These are phyloP conservation scores for Numenius phaeopus DNA, from an alignment of 2,797 vertebrate genomes.

Conservation along the genomic window DNA sequence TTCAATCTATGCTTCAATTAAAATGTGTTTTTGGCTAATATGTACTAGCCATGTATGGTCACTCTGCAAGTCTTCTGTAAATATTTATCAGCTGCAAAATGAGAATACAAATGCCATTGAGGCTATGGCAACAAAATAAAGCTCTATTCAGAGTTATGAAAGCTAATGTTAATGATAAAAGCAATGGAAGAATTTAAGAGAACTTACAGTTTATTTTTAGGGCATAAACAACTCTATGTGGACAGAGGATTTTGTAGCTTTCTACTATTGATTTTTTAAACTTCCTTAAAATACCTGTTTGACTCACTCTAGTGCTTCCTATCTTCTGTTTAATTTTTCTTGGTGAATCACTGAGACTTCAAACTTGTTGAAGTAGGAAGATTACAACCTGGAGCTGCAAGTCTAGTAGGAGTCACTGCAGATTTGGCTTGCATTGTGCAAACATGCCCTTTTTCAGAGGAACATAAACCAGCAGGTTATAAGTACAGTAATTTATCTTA, in stretches of 20 bases:
- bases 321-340: not conserved
- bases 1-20: not conserved
- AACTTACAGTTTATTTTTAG: not conserved
- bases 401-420: not conserved
- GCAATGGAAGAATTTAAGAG: not conserved
- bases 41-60: not conserved
- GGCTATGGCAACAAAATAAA: not conserved
- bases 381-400: not conserved
- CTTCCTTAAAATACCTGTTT: not conserved
- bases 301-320: not conserved
- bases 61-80: not conserved
- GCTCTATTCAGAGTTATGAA: not conserved
- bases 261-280: not conserved
- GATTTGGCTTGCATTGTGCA: not conserved
- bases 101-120: not conserved
- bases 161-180: not conserved
- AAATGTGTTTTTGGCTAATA: not conserved
- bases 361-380: not conserved
- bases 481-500: not conserved
- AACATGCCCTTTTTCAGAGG: not conserved
- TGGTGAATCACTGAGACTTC: not conserved
- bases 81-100: not conserved
- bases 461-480: not conserved
- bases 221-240: not conserved
- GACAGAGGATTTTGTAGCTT: not conserved